A percentile compares a stretch with the other conserved stretches of the same genome.
These are phyloP conservation scores for Ypsolopha scabrella DNA, from an alignment of 2,888 invertebrate species.

Conservation along the genomic window DNA sequence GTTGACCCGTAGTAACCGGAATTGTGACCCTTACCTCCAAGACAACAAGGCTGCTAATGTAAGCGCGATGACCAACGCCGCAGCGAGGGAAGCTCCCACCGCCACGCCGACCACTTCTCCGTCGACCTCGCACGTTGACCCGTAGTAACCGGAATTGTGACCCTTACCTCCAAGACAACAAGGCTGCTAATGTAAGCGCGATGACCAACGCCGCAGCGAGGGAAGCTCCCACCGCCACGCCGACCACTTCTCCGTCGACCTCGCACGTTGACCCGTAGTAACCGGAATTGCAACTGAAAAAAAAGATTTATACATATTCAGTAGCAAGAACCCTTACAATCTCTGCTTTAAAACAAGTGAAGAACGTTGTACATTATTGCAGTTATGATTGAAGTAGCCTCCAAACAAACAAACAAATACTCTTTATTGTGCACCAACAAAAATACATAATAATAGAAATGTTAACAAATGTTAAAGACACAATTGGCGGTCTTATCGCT, in stretches of 20 bases:
- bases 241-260: slow-evolving; percentile 91
- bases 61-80: slow-evolving; percentile 87
- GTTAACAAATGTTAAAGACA: too few relatives aligned
- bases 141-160: background rate
- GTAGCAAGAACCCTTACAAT: too few relatives aligned
- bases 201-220: slow-evolving; percentile 91
- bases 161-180: slow-evolving; percentile 90
- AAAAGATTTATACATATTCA: background rate
- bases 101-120: slow-evolving; percentile 93
- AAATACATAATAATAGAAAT: too few relatives aligned
- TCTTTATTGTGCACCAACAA: too few relatives aligned
- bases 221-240: slow-evolving; percentile 91
- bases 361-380: too few relatives aligned
- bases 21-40: slow-evolving; percentile 79
- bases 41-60: slow-evolving; percentile 89
- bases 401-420: too few relatives aligned
- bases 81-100: slow-evolving; percentile 89
- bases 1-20: too few relatives aligned
- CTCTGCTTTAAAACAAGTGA: too few relatives aligned
- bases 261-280: slow-evolving; percentile 92
- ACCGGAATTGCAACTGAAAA: slow-evolving; percentile 80
- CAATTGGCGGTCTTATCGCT: too few relatives aligned
- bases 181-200: slow-evolving; percentile 84
- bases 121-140: slow-evolving; percentile 92
- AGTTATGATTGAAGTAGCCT: too few relatives aligned